These are phyloP conservation scores for Brachionus asplanchnoidis DNA, from an alignment of 1,140 invertebrate species.

Conservation along the genomic window DNA sequence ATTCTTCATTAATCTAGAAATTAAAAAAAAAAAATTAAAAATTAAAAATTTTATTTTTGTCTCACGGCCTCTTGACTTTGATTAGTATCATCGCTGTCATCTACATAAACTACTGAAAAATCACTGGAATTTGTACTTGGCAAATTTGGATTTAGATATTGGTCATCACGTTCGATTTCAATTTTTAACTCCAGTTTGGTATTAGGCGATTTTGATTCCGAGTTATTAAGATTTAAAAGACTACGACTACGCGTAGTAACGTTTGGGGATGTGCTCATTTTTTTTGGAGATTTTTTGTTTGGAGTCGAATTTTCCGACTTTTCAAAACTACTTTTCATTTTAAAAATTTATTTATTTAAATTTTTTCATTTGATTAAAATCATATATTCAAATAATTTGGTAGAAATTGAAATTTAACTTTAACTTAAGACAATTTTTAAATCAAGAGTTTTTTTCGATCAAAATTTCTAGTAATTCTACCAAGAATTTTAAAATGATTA, in stretches of 20 bases:
- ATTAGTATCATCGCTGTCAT: conserved; percentile 3
- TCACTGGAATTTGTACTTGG: conserved; percentile 16
- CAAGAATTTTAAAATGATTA: no score
- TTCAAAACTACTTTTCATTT: background rate
- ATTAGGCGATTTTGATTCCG: background rate
- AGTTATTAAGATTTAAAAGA: background rate
- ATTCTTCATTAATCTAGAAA: background rate
- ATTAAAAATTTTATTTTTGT: background rate
- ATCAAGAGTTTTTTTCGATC: background rate
- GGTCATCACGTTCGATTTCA: background rate
- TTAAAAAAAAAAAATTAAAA: background rate
- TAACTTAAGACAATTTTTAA: background rate
- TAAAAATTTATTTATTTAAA: background rate
- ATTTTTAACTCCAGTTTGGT: background rate
- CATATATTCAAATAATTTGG: background rate
- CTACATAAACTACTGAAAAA: conserved; percentile 15
- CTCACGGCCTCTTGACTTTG: background rate
- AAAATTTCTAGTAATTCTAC: no score
- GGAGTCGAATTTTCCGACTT: background rate
- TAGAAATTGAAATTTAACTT: background rate
- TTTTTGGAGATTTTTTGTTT: background rate
- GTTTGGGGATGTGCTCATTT: background rate
- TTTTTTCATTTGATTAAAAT: background rate
- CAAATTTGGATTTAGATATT: background rate
- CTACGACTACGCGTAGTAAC: background rate